Evolutionary conservation across 2,113 vertebrate genomes (phyloP), one percentile per base, ranked within the genome.

Genomic region (Gambusia holbrooki): DNA sequence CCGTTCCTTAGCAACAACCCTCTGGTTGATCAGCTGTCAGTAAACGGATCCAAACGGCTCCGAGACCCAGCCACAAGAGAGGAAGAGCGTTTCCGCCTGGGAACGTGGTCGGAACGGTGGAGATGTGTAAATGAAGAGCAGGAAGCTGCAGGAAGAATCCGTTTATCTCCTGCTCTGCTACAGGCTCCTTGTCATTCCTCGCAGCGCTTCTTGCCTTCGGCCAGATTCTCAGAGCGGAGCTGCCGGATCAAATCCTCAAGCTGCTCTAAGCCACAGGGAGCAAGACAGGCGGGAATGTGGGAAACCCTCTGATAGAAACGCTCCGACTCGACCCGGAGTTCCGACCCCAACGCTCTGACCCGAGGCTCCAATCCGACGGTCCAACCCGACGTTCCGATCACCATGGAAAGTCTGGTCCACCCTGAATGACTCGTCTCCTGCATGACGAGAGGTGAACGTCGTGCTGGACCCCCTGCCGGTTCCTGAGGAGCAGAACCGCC

Each of bases 171-270:
- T 22, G 19, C 8, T 5, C 5, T 33, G 6, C 66, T 64, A 62
- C 78, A 25, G 12, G 19, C 84, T 72, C 29, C 73, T 87, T 83
- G 75, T 65, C 78, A 89, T 89, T 83, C 87, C 8, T 48, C 66
- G 10, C 28, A 51, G 33, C 4, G 12, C 28, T 71, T 72, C 58
- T 77, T 15, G 87, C 83, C 86, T 60, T 71, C 14, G 83, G 83
- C 80, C 72, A 64, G 11, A 77, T 79, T 78, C 66, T 80, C 70
- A 32, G 14, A 74, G 75, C 13, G 76, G 74, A 85, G 73, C 78
- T 65, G 33, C 2, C 0, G 78, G 88, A 89, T 87, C 85, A 84
- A 60, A 75, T 69, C 73, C 76, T 73, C 71, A 77, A 82, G 76
- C 83, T 69, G 74, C 77, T 77, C 48, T 85, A 85, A 87, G 79